Conservation (phyloP, 2,113 vertebrate species). For the Psammodynastes pulverulentus region DNA sequence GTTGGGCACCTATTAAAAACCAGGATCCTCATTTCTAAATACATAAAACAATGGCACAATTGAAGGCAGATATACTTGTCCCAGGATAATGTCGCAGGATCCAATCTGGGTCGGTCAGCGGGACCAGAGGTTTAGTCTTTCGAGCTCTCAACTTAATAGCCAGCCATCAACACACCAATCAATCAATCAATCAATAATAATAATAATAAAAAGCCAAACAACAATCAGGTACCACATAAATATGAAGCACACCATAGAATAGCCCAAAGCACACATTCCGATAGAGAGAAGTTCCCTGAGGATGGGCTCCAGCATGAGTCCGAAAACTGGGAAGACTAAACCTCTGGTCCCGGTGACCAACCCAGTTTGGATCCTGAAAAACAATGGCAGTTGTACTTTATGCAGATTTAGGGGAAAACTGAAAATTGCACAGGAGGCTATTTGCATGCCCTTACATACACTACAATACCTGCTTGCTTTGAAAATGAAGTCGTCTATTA, state of each 20-base stretch:
- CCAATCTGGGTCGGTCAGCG: background rate
- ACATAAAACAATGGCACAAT: background rate
- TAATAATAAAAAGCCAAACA: background rate
- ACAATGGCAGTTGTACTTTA: background rate
- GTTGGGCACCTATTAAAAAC: background rate
- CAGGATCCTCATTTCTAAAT: background rate
- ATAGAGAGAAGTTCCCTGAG: background rate
- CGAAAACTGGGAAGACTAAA: background rate
- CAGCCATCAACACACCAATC: too few species aligned
- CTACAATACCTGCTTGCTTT: background rate
- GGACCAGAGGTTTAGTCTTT: background rate
- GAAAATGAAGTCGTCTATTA: background rate
- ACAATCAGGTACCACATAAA: background rate
- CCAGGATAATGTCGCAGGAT: background rate
- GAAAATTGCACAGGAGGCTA: background rate
- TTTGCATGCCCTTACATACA: background rate
- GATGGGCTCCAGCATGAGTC: background rate
- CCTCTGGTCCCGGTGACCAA: background rate
- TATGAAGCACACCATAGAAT: background rate
- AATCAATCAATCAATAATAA: too few species aligned
- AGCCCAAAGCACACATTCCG: background rate
- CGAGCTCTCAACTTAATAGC: background rate
- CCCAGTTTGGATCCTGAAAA: background rate
- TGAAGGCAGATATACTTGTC: background rate
- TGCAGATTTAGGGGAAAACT: background rate